Percentiles rank a stretch among this genome's conserved stretches.
These are phyloP conservation scores for Drosophila aff. DNA, from an alignment of 1,140 invertebrate genomes.

Conservation along the genomic window DNA sequence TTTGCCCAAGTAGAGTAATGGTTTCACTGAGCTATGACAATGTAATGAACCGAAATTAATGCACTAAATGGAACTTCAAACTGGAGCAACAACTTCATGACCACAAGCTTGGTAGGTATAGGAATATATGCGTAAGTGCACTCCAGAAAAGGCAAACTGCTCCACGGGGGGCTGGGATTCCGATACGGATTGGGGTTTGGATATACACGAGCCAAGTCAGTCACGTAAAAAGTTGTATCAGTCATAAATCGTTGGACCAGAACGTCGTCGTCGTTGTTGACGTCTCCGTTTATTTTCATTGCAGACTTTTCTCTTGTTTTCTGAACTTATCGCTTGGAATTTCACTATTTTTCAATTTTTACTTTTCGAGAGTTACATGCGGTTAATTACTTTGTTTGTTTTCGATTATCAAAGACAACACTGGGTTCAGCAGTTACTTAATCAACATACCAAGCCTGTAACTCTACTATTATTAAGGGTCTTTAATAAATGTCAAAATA, in stretches of 20 bases:
- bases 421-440: conserved; percentile 23
- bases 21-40: conserved; percentile 68
- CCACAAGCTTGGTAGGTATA: conserved; percentile 11
- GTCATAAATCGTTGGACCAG: conserved; percentile 81
- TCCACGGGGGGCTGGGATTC: conserved; percentile 22
- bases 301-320: conserved; percentile 48
- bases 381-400: conserved; percentile 78
- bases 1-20: conserved; percentile 23
- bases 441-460: conserved; percentile 6
- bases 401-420: conserved; percentile 48
- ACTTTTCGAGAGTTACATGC: conserved; percentile 58
- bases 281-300: conserved; percentile 38
- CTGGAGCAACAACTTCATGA: conserved; percentile 59
- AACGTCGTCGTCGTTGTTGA: conserved; percentile 61
- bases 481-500: background rate
- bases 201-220: conserved; percentile 40
- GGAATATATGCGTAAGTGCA: conserved; percentile 21
- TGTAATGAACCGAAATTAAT: conserved; percentile 80
- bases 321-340: conserved; percentile 61
- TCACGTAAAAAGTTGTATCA: conserved; percentile 77
- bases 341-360: conserved; percentile 75
- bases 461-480: background rate
- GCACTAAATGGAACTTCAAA: conserved; percentile 70
- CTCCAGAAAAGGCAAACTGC: conserved; percentile 36
- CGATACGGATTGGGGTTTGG: background rate